Conservation (phyloP, 2,888 invertebrate genomes). For the Macrophya alboannulata region DNA sequence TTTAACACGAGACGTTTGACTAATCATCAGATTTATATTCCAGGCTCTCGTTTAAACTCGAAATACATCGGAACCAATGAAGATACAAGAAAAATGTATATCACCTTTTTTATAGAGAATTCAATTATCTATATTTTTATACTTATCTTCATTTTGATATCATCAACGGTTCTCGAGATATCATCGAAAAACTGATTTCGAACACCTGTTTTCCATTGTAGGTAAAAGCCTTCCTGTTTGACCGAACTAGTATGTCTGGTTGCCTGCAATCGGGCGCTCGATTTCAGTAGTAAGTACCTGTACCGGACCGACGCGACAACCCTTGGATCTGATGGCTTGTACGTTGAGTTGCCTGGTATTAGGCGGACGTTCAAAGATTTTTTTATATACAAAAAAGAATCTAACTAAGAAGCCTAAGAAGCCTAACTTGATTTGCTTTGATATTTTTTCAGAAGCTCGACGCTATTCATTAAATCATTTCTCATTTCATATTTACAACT, state of each 20-base stretch:
- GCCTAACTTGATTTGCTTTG: too few relatives aligned
- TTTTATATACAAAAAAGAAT: neutral
- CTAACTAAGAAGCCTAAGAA: too few relatives aligned
- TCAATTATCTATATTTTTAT: neutral
- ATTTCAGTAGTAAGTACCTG: conserved; percentile 10
- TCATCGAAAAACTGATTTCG: neutral
- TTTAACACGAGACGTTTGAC: too few relatives aligned
- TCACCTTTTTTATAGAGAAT: neutral
- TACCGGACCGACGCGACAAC: neutral
- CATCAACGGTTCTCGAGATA: neutral
- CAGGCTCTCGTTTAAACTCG: neutral
- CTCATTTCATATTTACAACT: too few relatives aligned
- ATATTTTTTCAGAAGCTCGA: too few relatives aligned
- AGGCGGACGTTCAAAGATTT: neutral
- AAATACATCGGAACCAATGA: neutral
- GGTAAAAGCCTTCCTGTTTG: neutral
- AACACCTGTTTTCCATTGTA: neutral
- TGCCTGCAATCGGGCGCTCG: neutral
- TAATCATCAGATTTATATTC: too few relatives aligned
- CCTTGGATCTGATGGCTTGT: neutral
- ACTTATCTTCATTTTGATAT: neutral
- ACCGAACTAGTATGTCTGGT: neutral
- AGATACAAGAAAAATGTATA: neutral
- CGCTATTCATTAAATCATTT: too few relatives aligned
- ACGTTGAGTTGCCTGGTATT: neutral